These are phyloP conservation scores for Ceyx cyanopectus DNA, from an alignment of 2,113 vertebrate genomes.

Conservation along the genomic window DNA sequence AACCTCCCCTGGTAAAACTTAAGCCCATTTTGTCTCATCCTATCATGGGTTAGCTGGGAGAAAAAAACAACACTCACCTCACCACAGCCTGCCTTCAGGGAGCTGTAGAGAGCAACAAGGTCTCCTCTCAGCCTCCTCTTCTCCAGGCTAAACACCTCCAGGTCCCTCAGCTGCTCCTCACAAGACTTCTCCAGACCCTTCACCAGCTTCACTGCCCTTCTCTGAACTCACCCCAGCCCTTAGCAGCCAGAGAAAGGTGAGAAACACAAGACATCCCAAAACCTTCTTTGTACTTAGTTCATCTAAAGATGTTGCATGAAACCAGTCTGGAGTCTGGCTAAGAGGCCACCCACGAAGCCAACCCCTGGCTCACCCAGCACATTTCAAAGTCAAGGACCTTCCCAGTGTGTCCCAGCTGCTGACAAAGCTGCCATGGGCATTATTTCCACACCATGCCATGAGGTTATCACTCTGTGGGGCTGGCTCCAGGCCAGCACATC, in stretches of 20 bases:
- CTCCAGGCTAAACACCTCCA: too few species aligned
- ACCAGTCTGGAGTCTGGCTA: neutral
- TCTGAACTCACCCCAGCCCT: neutral
- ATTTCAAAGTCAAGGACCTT: neutral
- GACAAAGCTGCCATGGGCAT: neutral
- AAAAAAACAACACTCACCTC: too few species aligned
- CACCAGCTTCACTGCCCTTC: too few species aligned
- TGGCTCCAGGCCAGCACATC: neutral
- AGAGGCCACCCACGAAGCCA: neutral
- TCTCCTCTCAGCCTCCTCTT: too few species aligned
- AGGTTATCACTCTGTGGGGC: neutral
- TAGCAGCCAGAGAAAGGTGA: neutral
- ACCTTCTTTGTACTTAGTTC: accelerated
- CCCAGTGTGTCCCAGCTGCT: neutral
- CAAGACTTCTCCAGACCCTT: too few species aligned
- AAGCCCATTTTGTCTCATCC: too few species aligned
- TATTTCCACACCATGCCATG: neutral
- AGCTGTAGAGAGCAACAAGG: too few species aligned
- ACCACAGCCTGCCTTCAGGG: too few species aligned
- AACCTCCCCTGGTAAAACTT: too few species aligned
- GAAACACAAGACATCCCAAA: neutral
- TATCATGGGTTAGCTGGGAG: too few species aligned
- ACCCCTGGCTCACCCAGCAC: neutral
- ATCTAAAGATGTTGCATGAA: neutral
- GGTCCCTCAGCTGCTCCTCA: too few species aligned